phyloP scores from a whole-genome alignment of 2,888 invertebrate genomes.

The Dione juno region DNA sequence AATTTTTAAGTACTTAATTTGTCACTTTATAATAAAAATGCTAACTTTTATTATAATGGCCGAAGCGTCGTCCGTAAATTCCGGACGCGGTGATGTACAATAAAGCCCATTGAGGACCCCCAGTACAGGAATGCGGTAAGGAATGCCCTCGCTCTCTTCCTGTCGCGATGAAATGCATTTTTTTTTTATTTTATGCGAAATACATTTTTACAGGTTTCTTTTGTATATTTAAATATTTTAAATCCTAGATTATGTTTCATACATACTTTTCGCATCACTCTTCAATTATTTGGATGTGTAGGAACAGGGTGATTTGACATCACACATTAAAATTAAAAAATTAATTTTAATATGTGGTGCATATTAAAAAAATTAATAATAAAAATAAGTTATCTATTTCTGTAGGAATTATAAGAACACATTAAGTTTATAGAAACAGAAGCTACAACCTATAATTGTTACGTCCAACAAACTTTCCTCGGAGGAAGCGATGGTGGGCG shows the following conservation, averaged over 20 bases:
- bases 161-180: slow-evolving; percentile 45
- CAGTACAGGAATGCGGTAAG: slow-evolving; percentile 67
- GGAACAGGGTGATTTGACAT: no score
- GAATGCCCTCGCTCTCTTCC: slow-evolving; percentile 63
- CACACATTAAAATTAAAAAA: no score
- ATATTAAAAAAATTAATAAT: no score
- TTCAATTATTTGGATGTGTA: no score
- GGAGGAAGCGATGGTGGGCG: slow-evolving; percentile 78
- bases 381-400: no score
- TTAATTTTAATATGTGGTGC: no score
- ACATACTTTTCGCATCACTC: background rate
- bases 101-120: slow-evolving; percentile 62
- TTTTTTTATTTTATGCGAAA: slow-evolving; percentile 16
- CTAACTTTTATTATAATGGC: background rate
- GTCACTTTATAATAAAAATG: background rate
- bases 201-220: background rate
- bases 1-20: background rate
- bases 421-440: background rate
- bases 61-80: slow-evolving; percentile 51
- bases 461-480: slow-evolving; percentile 73
- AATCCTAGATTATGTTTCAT: background rate
- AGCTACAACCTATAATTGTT: slow-evolving; percentile 22
- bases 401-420: no score
- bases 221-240: background rate
- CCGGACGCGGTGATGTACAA: slow-evolving; percentile 61